Conservation (phyloP, 1,140 invertebrate species). For the Trissolcus basalis region DNA sequence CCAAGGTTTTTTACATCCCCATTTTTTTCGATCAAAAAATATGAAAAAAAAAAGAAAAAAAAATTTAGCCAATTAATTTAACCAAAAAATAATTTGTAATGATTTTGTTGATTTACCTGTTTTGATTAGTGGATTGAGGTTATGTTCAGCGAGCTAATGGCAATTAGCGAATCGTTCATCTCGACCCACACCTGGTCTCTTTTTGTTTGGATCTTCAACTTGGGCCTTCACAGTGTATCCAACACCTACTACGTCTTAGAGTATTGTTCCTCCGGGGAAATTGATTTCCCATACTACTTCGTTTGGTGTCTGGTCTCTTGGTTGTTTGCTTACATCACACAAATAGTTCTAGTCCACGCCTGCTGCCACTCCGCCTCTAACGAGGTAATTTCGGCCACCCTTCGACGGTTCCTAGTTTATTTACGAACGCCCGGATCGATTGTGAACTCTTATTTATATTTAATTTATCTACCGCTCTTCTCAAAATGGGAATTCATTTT, state of each 20-base stretch:
- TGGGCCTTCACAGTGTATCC: conserved; percentile 63
- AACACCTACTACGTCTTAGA: conserved; percentile 63
- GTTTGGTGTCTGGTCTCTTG: conserved; percentile 59
- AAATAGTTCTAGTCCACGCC: conserved; percentile 62
- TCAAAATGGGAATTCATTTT: neutral
- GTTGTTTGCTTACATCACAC: conserved; percentile 57
- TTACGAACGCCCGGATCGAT: neutral
- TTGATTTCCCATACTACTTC: conserved; percentile 18
- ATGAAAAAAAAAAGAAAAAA: too few species aligned
- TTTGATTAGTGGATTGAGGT: conserved; percentile 63
- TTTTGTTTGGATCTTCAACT: conserved; percentile 65
- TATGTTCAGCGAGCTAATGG: conserved; percentile 65
- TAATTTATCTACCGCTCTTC: neutral
- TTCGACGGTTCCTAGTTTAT: conserved; percentile 1
- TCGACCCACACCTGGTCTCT: conserved; percentile 62
- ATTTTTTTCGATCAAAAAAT: conserved; percentile 4
- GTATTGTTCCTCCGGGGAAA: conserved; percentile 13
- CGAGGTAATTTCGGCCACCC: conserved; percentile 60
- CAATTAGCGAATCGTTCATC: conserved; percentile 57
- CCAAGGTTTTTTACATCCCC: conserved; percentile 18
- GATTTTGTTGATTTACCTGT: neutral
- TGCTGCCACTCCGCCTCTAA: conserved; percentile 61
- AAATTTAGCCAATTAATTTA: too few species aligned
- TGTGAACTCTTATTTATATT: conserved; percentile 3
- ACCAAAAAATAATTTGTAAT: too few species aligned